Base-by-base conservation (phyloP, 1,140 invertebrate genomes). In the Macrotrachela quadricornifera region DNA sequence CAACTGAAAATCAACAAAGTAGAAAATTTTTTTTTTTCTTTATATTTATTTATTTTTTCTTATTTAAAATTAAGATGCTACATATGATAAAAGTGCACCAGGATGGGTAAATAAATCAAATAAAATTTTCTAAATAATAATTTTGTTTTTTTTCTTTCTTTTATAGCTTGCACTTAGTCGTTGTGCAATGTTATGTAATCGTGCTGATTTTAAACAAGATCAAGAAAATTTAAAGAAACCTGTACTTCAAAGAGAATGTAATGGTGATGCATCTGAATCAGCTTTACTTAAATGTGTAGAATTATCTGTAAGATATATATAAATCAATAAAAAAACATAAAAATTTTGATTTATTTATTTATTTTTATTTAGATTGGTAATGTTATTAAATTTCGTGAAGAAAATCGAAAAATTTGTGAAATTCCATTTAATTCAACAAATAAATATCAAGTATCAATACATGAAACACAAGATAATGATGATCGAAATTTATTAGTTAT, bases 361-460 rank as follows among this genome's bases (percentile, higher is more conserved):
- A 4, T 30, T 30, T 8, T 30, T 30, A 4, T 30, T 8, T 30
- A 30, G 21, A 30, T 30, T 30, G 21, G 21, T 8, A 46, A 46
- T 47, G 51, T 46, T 0, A 21, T 30, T 13, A 18, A 15, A 11
- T 87, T 86, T 62, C 75, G 92, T 57, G 78, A 79, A 58, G 77
- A 80, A 46, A 91, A 96, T 72, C 84, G 81, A 73, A 99, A 97
- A 74, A 80, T 87, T 46, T 85, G 82, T 70, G 92, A 97, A 75
- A 80, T 99, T 70, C 92, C 92, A 21, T 99, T 97, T 78, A 97
- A 97, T 72, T 97, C 92, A 0, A 92, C 87, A 59, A 96, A 96
- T 71, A 97, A 97, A 71, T 97, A 92, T 70, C 90, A 86, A 67
- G 73, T 73, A 57, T 59, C 59, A 61, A 37, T 61, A 49, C 61